Conservation (phyloP, 2,113 vertebrate genomes). For the Thunnus thynnus region DNA sequence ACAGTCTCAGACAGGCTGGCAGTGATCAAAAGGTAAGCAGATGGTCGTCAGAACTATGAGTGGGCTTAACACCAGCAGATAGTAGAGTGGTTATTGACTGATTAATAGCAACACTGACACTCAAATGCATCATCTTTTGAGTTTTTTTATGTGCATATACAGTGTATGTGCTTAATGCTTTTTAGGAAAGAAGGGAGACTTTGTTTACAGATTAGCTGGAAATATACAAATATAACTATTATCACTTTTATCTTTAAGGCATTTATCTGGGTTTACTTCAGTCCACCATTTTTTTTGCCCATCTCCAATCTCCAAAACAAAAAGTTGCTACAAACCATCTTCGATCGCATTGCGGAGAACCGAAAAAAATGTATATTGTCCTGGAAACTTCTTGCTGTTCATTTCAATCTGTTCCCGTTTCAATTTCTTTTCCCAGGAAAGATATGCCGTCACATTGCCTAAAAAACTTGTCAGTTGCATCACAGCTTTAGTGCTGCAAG, state of each 20-base stretch:
- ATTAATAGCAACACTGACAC: not conserved
- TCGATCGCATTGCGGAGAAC: not conserved
- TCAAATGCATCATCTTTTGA: not conserved
- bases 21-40: constrained; percentile 11
- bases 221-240: constrained; percentile 1
- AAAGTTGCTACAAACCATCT: constrained; percentile 12
- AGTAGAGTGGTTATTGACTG: not conserved
- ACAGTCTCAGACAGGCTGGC: not conserved
- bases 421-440: constrained; percentile 48
- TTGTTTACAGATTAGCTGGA: not conserved
- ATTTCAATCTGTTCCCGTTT: constrained; percentile 48
- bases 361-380: constrained; percentile 7
- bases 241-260: not conserved
- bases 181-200: not conserved
- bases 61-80: not conserved
- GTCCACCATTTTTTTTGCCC: not conserved
- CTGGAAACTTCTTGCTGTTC: constrained; percentile 38
- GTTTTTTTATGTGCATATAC: not conserved
- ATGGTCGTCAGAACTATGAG: not conserved
- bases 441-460: constrained; percentile 60
- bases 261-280: not conserved
- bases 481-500: constrained; percentile 68
- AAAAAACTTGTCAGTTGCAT: constrained; percentile 74
- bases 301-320: constrained; percentile 6
- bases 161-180: not conserved